Evolutionary conservation across 2,888 invertebrate species (phyloP).

Genomic region (Drosophila atripex): DNA sequence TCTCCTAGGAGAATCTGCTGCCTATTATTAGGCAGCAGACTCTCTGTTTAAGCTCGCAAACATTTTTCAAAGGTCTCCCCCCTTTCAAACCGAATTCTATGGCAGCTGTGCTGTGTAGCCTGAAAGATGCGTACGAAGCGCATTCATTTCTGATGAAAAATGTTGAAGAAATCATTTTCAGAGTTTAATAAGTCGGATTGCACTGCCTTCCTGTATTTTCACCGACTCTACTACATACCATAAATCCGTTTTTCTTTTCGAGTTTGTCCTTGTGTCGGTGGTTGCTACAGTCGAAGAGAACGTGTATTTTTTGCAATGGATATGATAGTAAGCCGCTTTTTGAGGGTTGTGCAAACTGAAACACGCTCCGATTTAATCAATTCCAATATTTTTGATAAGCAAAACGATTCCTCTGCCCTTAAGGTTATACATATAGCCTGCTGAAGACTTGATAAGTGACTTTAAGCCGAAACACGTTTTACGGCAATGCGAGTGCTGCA

Average conservation of each 20-base stretch:
- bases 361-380: neutral
- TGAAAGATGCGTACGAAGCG: neutral
- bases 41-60: neutral
- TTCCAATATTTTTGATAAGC: neutral
- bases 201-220: neutral
- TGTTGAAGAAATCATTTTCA: neutral
- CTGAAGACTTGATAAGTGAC: neutral
- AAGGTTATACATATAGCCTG: neutral
- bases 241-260: too few relatives aligned
- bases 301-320: too few relatives aligned
- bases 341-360: neutral
- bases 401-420: neutral
- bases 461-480: neutral
- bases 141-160: neutral
- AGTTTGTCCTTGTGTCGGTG: neutral
- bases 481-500: neutral
- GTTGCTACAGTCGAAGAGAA: neutral
- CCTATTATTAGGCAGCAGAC: neutral
- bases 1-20: too few relatives aligned
- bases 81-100: neutral
- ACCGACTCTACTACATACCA: too few relatives aligned
- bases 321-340: neutral
- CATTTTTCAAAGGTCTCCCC: neutral
- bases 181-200: neutral
- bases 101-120: neutral